Evolutionary conservation across 2,113 vertebrate species (phyloP).

Genomic region (Chaenocephalus aceratus): DNA sequence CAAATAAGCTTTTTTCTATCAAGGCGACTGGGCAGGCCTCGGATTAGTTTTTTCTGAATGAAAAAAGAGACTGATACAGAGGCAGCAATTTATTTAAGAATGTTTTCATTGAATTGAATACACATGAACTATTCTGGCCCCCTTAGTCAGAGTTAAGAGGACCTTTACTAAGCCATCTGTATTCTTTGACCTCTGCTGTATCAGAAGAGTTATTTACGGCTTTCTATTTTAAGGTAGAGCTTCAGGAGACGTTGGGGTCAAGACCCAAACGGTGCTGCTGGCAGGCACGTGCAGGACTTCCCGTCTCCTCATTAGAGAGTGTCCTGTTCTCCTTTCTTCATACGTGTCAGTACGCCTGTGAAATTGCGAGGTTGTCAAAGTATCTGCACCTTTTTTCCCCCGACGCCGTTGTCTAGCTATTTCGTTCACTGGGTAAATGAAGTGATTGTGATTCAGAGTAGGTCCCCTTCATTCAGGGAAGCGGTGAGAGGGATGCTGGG

Average conservation of each 20-base stretch:
- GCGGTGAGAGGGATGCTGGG: not conserved
- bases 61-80: not conserved
- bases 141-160: not conserved
- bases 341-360: not conserved
- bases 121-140: not conserved
- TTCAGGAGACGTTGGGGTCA: conserved; percentile 13
- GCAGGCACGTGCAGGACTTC: not conserved
- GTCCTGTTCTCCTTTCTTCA: not conserved
- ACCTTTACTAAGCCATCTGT: conserved; percentile 7
- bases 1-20: not conserved
- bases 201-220: conserved; percentile 18
- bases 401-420: conserved; percentile 9
- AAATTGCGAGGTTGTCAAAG: conserved; percentile 15
- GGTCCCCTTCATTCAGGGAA: conserved; percentile 3
- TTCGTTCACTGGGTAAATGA: conserved; percentile 24
- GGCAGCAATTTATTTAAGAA: not conserved
- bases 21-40: not conserved
- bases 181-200: too few relatives aligned
- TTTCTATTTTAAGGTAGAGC: conserved; percentile 21
- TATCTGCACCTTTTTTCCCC: not conserved
- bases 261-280: conserved; percentile 22
- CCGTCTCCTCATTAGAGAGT: not conserved
- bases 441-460: conserved; percentile 28
- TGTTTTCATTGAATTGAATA: conserved; percentile 9
- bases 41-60: not conserved